A percentile compares a stretch with the other conserved stretches of the same genome.
Conservation (phyloP, 2,888 invertebrate species). For the Loripinus fragilis region DNA sequence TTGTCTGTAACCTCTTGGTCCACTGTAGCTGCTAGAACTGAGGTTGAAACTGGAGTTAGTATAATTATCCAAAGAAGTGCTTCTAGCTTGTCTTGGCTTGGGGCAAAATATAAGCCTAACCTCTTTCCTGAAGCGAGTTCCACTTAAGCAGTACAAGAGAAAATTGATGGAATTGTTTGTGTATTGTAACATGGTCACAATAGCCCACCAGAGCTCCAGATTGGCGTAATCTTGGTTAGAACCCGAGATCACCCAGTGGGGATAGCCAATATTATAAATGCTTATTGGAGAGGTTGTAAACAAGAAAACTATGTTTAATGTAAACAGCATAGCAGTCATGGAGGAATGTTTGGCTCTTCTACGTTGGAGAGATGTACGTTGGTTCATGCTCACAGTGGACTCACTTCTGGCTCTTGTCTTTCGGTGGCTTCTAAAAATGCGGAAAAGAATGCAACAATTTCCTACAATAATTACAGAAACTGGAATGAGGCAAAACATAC, state of each 20-base stretch:
- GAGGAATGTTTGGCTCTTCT: conserved; percentile 56
- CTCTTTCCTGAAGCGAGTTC: conserved; percentile 71
- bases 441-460: conserved; percentile 70
- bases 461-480: conserved; percentile 68
- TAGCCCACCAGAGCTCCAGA: conserved; percentile 64
- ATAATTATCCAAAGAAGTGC: too few species aligned
- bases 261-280: conserved; percentile 62
- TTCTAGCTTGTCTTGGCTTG: too few species aligned
- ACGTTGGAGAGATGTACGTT: not conserved
- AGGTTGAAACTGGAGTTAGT: too few species aligned
- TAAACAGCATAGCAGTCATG: conserved; percentile 72
- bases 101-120: conserved; percentile 46
- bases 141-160: too few species aligned
- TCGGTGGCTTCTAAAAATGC: conserved; percentile 57
- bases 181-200: conserved; percentile 72
- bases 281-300: conserved; percentile 70
- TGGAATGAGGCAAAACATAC: conserved; percentile 75
- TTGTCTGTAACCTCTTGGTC: too few species aligned
- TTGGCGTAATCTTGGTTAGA: conserved; percentile 15
- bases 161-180: too few species aligned
- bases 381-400: not conserved
- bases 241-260: not conserved
- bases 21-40: too few species aligned
- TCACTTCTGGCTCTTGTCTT: conserved; percentile 31
- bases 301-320: too few species aligned